Conservation (phyloP, 2,888 invertebrate species). For the Lasioglossum malachurum region DNA sequence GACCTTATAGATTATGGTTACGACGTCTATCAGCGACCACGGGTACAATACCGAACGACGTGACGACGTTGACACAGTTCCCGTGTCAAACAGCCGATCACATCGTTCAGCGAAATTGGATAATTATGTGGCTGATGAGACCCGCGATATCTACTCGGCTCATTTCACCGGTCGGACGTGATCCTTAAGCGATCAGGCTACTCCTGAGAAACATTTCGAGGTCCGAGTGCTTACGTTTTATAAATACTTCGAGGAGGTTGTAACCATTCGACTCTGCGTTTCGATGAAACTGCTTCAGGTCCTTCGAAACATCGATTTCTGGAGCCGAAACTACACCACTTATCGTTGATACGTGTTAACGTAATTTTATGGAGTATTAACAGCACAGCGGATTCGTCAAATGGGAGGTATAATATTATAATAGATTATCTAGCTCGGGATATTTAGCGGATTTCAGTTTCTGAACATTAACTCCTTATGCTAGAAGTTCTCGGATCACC, state of each 20-base stretch:
- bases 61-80: slow-evolving; percentile 11
- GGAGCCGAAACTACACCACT: background rate
- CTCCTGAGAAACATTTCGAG: background rate
- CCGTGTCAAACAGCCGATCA: background rate
- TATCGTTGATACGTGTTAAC: background rate
- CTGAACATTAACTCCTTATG: too few species aligned
- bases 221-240: background rate
- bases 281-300: background rate
- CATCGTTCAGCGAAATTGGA: background rate
- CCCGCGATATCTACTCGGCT: background rate
- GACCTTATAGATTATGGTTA: slow-evolving; percentile 74
- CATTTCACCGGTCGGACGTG: background rate
- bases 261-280: background rate
- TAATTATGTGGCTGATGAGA: background rate
- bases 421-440: background rate
- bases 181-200: background rate
- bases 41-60: background rate
- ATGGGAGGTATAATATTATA: background rate
- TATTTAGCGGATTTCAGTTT: background rate
- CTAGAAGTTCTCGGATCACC: background rate
- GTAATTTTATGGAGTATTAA: background rate
- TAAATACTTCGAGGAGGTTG: background rate
- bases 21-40: slow-evolving; percentile 71
- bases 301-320: background rate
- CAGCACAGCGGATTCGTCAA: background rate